phyloP scores from a whole-genome alignment of 2,113 vertebrate species.

The Bubo blakistoni region DNA sequence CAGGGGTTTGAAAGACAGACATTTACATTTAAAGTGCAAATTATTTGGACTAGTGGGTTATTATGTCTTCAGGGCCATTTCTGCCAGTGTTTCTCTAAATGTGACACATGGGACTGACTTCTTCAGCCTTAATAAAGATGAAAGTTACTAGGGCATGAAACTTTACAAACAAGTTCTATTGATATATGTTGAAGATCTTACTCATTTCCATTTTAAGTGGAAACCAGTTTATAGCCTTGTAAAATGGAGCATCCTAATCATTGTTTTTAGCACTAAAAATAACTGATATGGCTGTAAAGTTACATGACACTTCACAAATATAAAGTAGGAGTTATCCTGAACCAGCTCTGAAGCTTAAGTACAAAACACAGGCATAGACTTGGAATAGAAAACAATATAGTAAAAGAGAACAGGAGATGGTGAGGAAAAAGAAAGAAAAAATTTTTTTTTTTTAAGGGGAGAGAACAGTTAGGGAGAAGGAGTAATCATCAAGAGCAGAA shows the following conservation, averaged over 20 bases:
- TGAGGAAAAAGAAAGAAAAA: not conserved
- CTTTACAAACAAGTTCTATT: slow-evolving; percentile 36
- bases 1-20: not conserved
- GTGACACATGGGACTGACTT: slow-evolving; percentile 34
- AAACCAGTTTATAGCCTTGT: slow-evolving; percentile 40
- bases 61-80: slow-evolving; percentile 24
- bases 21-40: slow-evolving; percentile 62
- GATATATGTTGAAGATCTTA: slow-evolving; percentile 21
- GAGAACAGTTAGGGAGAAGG: not conserved
- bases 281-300: not conserved
- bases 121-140: slow-evolving; percentile 36
- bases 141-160: slow-evolving; percentile 36
- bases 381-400: not conserved
- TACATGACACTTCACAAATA: not conserved
- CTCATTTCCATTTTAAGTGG: slow-evolving; percentile 62
- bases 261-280: slow-evolving; percentile 28
- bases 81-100: slow-evolving; percentile 19
- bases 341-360: not conserved
- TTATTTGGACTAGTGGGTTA: slow-evolving; percentile 50
- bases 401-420: not conserved
- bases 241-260: slow-evolving; percentile 29
- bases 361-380: not conserved
- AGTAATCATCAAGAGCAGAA: not conserved
- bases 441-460: not conserved
- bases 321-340: not conserved